Evolutionary conservation across 1,140 invertebrate species (phyloP).

Genomic region (Drosophila repletoides): DNA sequence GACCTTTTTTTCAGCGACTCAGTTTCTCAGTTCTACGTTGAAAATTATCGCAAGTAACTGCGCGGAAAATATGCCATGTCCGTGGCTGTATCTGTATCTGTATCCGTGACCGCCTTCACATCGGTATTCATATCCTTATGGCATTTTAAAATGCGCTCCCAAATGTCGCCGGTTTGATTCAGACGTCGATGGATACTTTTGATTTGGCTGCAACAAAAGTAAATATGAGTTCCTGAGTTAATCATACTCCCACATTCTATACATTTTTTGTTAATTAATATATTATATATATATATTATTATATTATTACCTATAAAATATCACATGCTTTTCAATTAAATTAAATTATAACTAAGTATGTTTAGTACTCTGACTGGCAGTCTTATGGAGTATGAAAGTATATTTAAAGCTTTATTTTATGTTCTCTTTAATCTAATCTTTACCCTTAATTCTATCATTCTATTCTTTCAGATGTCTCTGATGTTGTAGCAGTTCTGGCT

Average conservation of each 20-base stretch:
- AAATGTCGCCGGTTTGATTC: slow-evolving; percentile 33
- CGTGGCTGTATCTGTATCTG: slow-evolving; percentile 24
- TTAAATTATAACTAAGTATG: too few species aligned
- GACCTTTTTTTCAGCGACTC: slow-evolving; percentile 51
- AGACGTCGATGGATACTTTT: slow-evolving; percentile 19
- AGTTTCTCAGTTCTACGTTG: background rate
- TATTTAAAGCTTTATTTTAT: too few species aligned
- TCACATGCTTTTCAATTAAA: too few species aligned
- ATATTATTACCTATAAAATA: too few species aligned
- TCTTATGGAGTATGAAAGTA: too few species aligned
- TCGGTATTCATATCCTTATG: slow-evolving; percentile 19
- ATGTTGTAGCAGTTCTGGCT: too few species aligned
- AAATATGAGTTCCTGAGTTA: background rate
- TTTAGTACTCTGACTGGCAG: too few species aligned
- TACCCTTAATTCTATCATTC: too few species aligned
- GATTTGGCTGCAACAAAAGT: slow-evolving; percentile 27
- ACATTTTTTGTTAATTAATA: too few species aligned
- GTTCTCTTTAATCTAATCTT: too few species aligned
- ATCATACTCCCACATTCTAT: slow-evolving; percentile 7
- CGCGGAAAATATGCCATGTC: slow-evolving; percentile 70
- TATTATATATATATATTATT: too few species aligned
- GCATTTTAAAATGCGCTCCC: background rate
- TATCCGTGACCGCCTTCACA: background rate
- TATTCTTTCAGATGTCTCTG: too few species aligned
- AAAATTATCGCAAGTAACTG: slow-evolving; percentile 73